Evolutionary conservation across 2,888 invertebrate genomes (phyloP), one percentile per base, ranked within the genome.

Genomic region (Atethmia centrago): DNA sequence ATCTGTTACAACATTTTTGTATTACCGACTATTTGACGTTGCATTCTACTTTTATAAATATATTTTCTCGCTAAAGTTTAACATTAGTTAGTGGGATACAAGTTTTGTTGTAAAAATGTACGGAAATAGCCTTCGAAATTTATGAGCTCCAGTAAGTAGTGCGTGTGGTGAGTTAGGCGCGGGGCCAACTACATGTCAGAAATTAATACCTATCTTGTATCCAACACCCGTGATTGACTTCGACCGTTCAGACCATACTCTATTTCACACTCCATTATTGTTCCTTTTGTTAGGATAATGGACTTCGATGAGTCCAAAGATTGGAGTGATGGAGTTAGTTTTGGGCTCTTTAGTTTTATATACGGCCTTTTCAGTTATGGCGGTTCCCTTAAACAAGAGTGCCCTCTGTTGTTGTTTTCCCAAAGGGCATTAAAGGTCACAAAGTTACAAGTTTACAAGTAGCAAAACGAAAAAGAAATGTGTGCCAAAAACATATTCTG

Each of bases 111-210:
- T 84, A 91, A 91, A 92, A 92, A 88, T 87, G 80, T 84, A 90
- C 92, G 88, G 88, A 93, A 94, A 94, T 94, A 94, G 90, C 90
- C 68, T 83, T 78, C 75, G 82, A 84, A 90, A 94, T 94, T 93
- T 94, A 94, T 94, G 90, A 91, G 88, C 86, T 90, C 85, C 83
- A 91, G 92, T 92, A 90, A 92, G 93, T 91, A 92, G 90, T 90
- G 87, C 90, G 89, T 89, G 89, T 85, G 84, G 90, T 89, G 87
- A 87, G 89, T 91, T 94, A 93, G 95, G 95, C 94, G 90, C 85
- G 74, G 81, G 79, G 95, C 95, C 95, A 95, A 94, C 90, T 88
- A 84, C 90, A 86, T 93, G 93, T 94, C 87, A 76, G 88, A 89
- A 91, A 92, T 93, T 92, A 93, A 93, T 94, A 85, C 87, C 87